Evolutionary conservation across 2,797 vertebrate species (phyloP).

Genomic region (Pelochelys cantorii): DNA sequence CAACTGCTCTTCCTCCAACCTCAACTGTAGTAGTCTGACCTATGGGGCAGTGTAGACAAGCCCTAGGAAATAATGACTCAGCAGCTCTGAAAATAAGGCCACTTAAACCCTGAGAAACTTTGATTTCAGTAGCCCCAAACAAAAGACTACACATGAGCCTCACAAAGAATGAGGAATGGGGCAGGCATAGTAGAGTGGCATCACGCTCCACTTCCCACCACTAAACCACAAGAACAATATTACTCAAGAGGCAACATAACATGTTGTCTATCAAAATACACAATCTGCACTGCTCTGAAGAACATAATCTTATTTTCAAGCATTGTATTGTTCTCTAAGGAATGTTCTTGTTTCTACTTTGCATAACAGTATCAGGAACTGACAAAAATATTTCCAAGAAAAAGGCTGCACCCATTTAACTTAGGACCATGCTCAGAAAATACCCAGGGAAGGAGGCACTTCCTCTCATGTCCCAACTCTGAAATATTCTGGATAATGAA

Average conservation of each 20-base stretch:
- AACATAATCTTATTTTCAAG: conserved; percentile 38
- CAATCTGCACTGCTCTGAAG: conserved; percentile 38
- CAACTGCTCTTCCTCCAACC: neutral
- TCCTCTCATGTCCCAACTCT: conserved; percentile 28
- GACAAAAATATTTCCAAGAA: conserved; percentile 42
- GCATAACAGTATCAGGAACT: conserved; percentile 41
- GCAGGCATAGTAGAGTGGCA: neutral
- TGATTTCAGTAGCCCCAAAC: neutral
- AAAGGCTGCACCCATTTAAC: conserved; percentile 52
- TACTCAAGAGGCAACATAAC: neutral
- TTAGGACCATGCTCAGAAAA: neutral
- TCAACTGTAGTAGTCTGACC: neutral
- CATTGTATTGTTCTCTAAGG: neutral
- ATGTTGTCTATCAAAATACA: conserved; percentile 6
- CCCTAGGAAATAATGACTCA: neutral
- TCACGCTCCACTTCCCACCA: conserved; percentile 11
- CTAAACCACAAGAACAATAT: conserved; percentile 9
- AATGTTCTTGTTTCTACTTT: conserved; percentile 66
- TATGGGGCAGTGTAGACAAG: neutral
- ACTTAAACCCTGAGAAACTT: neutral
- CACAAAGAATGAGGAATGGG: conserved; percentile 15
- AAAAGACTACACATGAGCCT: neutral
- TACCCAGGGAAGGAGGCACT: conserved; percentile 45
- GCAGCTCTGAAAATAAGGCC: neutral
- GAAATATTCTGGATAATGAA: conserved; percentile 52